Evolutionary conservation across 2,113 vertebrate genomes (phyloP).

Genomic region (Hippopotamus amphibius): DNA sequence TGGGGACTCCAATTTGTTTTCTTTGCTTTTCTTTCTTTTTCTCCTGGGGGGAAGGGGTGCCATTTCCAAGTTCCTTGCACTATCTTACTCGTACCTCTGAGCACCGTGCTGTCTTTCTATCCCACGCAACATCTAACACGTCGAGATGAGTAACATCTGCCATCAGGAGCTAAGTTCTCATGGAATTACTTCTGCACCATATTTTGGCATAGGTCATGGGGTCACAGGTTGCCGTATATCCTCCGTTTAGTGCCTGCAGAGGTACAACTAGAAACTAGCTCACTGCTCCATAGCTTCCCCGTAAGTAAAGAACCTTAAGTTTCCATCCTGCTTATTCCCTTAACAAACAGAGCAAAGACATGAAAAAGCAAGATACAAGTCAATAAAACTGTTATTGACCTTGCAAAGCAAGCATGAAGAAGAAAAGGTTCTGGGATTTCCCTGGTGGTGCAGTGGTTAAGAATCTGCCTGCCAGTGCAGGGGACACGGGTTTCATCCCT

Average conservation of each 20-base stretch:
- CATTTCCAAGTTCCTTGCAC: not conserved
- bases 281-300: not conserved
- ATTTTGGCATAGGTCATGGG: not conserved
- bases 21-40: not conserved
- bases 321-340: not conserved
- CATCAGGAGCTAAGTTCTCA: not conserved
- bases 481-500: no score
- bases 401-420: not conserved
- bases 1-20: not conserved
- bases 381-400: not conserved
- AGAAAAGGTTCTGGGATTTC: constrained; percentile 13
- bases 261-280: not conserved
- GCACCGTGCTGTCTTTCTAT: not conserved
- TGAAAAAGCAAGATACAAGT: not conserved
- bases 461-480: no score
- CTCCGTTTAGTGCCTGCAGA: not conserved
- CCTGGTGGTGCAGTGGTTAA: no score
- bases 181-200: not conserved
- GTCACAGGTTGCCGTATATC: not conserved
- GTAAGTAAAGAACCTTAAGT: not conserved
- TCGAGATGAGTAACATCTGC: not conserved
- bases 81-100: not conserved
- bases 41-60: not conserved
- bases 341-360: not conserved
- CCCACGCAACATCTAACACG: not conserved